phyloP scores from a whole-genome alignment of 2,113 vertebrate genomes.

The Ageneiosus marmoratus region DNA sequence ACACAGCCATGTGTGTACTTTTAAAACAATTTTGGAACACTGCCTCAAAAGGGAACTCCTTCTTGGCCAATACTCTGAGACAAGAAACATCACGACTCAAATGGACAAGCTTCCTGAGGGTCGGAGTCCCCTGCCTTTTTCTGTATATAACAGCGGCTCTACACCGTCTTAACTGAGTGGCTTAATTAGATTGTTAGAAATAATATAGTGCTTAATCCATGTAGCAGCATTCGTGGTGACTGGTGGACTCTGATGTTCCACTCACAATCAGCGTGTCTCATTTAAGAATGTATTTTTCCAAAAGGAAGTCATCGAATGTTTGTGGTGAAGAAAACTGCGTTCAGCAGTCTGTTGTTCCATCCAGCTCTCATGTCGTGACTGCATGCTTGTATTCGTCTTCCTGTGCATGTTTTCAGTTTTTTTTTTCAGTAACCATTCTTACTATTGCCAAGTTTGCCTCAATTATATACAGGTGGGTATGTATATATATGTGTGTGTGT shows the following conservation, averaged over 20 bases:
- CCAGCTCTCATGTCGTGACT: slow-evolving; percentile 73
- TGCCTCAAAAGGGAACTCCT: slow-evolving; percentile 65
- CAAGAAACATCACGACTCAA: slow-evolving; percentile 40
- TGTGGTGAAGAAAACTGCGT: slow-evolving; percentile 52
- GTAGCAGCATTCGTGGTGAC: slow-evolving; percentile 69
- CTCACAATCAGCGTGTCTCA: slow-evolving; percentile 58
- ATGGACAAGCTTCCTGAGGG: slow-evolving; percentile 40
- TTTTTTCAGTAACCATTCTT: slow-evolving; percentile 46
- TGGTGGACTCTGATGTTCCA: slow-evolving; percentile 51
- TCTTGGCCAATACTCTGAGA: slow-evolving; percentile 58
- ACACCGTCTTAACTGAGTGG: slow-evolving; percentile 50
- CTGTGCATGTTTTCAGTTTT: slow-evolving; percentile 69
- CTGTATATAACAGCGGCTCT: slow-evolving; percentile 50
- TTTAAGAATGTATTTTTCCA: slow-evolving; percentile 66
- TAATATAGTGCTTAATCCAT: slow-evolving; percentile 65
- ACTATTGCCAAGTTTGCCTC: slow-evolving; percentile 74
- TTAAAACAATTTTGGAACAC: slow-evolving; percentile 63
- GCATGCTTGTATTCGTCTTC: slow-evolving; percentile 74
- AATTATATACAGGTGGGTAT: slow-evolving; percentile 54
- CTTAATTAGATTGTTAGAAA: slow-evolving; percentile 52
- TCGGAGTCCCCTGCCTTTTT: slow-evolving; percentile 45
- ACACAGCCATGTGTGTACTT: slow-evolving; percentile 48
- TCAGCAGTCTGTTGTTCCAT: slow-evolving; percentile 58
- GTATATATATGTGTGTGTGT: slow-evolving; percentile 3
- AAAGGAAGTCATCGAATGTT: slow-evolving; percentile 5